Percentiles rank a stretch among this genome's conserved stretches.
phyloP scores from a whole-genome alignment of 2,888 invertebrate genomes.

The Odontothrips loti region DNA sequence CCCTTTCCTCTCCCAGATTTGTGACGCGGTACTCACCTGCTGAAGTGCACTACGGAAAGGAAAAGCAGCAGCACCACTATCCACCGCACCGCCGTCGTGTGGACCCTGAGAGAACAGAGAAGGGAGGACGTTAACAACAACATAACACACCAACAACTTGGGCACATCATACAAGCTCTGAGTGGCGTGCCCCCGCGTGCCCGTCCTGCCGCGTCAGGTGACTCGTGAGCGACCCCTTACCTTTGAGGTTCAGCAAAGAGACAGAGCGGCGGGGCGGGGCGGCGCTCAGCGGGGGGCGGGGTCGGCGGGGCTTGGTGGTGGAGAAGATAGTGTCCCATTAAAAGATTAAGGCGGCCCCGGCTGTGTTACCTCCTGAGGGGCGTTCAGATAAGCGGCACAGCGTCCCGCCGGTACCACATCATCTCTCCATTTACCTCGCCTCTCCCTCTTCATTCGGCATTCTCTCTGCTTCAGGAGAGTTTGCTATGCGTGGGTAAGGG shows the following conservation, averaged over 20 bases:
- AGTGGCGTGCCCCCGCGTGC: too few relatives aligned
- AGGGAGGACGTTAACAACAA: background rate
- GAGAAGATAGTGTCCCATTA: background rate
- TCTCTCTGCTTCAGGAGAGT: too few relatives aligned
- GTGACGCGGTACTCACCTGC: background rate
- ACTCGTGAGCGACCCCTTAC: too few relatives aligned
- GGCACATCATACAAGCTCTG: background rate
- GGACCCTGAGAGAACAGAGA: background rate
- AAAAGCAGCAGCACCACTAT: conserved; percentile 7
- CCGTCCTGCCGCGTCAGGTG: too few relatives aligned
- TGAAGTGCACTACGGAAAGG: background rate
- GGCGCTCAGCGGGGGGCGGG: too few relatives aligned
- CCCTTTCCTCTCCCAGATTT: background rate
- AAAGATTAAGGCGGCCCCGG: background rate
- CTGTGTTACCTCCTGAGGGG: background rate
- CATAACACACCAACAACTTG: background rate
- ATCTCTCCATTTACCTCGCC: too few relatives aligned
- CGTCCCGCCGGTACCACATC: too few relatives aligned
- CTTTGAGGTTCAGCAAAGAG: too few relatives aligned
- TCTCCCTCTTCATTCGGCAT: too few relatives aligned
- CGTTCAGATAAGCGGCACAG: background rate
- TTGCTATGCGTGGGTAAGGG: too few relatives aligned
- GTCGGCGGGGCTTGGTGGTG: too few relatives aligned
- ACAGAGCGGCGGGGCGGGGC: background rate
- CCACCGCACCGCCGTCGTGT: background rate